Evolutionary conservation across 2,113 vertebrate species (phyloP).

Genomic region (Cardinalis cardinalis): DNA sequence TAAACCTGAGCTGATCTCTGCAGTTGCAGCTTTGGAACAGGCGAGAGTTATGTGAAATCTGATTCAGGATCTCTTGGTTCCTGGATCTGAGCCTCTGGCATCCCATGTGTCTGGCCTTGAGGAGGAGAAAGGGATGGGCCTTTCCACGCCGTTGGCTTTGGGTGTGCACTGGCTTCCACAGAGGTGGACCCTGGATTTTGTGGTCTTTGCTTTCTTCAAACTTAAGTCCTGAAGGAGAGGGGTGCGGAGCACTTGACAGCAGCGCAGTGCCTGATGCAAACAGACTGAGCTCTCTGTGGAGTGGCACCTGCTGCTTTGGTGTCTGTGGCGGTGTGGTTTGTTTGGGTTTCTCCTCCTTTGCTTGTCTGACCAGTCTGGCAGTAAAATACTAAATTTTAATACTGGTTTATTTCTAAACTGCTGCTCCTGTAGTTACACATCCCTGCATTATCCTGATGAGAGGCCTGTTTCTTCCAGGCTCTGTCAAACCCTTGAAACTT

Average conservation of each 20-base stretch:
- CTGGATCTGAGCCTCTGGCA: background rate
- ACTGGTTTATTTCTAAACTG: background rate
- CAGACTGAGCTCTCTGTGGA: background rate
- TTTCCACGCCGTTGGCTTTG: fast-evolving
- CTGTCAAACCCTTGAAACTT: background rate
- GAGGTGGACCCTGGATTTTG: background rate
- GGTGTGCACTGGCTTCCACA: fast-evolving
- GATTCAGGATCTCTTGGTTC: background rate
- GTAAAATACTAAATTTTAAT: background rate
- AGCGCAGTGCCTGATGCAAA: background rate
- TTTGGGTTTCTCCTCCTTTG: background rate
- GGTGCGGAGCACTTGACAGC: fast-evolving
- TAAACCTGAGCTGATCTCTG: conserved; percentile 19
- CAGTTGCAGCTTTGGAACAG: background rate
- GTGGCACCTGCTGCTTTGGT: background rate
- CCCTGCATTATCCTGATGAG: background rate
- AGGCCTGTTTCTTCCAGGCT: background rate
- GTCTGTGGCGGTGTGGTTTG: background rate
- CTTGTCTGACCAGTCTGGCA: background rate
- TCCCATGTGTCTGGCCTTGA: background rate
- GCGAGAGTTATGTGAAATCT: background rate
- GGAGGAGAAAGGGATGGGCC: background rate
- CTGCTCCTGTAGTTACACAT: fast-evolving
- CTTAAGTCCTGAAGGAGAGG: background rate
- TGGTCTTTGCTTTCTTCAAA: background rate